Percentiles rank a stretch among this genome's conserved stretches.
Conservation (phyloP, 2,113 vertebrate species). For the Podocnemis expansa region DNA sequence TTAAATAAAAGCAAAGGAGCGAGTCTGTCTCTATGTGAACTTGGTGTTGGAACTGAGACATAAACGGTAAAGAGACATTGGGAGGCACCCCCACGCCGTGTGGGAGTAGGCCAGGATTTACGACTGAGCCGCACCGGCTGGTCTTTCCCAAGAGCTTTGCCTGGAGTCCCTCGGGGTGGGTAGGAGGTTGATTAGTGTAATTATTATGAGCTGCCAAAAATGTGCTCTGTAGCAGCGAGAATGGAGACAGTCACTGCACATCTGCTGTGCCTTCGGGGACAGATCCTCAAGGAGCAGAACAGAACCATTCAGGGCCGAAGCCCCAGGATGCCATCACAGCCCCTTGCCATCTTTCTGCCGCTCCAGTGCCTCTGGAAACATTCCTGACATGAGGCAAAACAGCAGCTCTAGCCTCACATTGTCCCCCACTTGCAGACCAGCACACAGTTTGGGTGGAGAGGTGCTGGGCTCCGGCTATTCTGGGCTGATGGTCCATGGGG, state of each 20-base stretch:
- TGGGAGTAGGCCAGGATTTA: background rate
- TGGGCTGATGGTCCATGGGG: background rate
- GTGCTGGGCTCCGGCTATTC: background rate
- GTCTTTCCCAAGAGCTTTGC: background rate
- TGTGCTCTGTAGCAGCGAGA: background rate
- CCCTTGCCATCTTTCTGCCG: fast-evolving
- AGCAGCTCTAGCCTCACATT: background rate
- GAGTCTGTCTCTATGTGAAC: background rate
- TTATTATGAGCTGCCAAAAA: background rate
- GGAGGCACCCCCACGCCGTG: background rate
- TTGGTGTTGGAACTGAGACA: background rate
- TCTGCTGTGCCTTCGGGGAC: background rate
- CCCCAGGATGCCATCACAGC: background rate
- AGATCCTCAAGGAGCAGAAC: background rate
- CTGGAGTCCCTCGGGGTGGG: background rate
- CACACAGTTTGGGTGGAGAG: background rate
- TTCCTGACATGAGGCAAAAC: background rate
- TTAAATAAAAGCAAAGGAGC: constrained; percentile 18
- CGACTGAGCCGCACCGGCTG: fast-evolving
- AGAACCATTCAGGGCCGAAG: background rate
- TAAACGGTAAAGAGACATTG: background rate
- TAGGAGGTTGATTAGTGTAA: background rate
- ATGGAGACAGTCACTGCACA: background rate
- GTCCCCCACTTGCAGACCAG: background rate
- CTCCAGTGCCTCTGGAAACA: background rate